Percentiles rank a stretch among this genome's conserved stretches.
phyloP scores from a whole-genome alignment of 2,888 invertebrate genomes.

The Dynastes maya region DNA sequence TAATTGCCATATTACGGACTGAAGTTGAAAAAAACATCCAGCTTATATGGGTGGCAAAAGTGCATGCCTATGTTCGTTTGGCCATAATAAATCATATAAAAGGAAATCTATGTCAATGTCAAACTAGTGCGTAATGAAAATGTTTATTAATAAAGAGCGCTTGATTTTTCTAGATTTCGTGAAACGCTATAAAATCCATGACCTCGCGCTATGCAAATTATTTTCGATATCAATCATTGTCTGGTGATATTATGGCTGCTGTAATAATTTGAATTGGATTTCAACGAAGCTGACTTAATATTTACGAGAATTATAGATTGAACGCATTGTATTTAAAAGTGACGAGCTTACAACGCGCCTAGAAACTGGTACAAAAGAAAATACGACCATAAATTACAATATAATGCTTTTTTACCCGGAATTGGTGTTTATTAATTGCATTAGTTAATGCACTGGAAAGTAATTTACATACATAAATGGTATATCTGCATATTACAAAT shows the following conservation, averaged over 20 bases:
- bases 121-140: conserved; percentile 1
- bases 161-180: conserved; percentile 23
- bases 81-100: conserved; percentile 37
- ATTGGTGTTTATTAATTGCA: neutral
- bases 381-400: conserved; percentile 10
- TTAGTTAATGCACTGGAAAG: neutral
- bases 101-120: conserved; percentile 41
- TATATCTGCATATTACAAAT: neutral
- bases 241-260: neutral
- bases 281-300: conserved; percentile 22
- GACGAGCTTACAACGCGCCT: neutral
- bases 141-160: conserved; percentile 22
- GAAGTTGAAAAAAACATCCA: neutral
- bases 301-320: neutral
- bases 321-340: conserved; percentile 14
- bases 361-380: conserved; percentile 7
- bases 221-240: conserved; percentile 30
- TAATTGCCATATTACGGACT: neutral
- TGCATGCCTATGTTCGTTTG: neutral
- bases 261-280: neutral
- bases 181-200: neutral
- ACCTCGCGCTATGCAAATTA: conserved; percentile 31
- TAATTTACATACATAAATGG: neutral
- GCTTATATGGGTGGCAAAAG: neutral
- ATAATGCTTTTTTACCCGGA: neutral